Evolutionary conservation across 2,797 vertebrate species (phyloP).

Genomic region (Tauraco hartlaubi): DNA sequence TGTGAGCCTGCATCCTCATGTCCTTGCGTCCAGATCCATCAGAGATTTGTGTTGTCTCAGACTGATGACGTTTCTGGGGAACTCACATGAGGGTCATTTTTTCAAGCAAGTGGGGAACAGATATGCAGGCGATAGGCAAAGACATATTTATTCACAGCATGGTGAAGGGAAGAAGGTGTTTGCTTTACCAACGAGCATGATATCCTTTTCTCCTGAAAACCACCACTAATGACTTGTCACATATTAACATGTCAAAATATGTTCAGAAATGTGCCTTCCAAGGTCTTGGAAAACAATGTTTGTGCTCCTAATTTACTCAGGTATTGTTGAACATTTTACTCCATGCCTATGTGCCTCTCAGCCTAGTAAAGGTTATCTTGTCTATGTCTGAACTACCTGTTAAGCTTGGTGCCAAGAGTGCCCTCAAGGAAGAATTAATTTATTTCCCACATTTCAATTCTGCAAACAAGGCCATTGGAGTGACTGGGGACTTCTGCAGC

Average conservation of each 20-base stretch:
- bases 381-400: neutral
- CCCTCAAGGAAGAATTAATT: neutral
- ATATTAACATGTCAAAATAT: neutral
- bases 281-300: neutral
- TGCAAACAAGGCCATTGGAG: neutral
- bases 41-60: neutral
- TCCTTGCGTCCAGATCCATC: accelerated
- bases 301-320: neutral
- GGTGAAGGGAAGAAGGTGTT: neutral
- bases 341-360: neutral
- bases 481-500: neutral
- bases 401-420: neutral
- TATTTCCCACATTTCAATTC: neutral
- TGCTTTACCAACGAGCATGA: neutral
- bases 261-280: neutral
- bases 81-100: neutral
- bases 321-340: neutral
- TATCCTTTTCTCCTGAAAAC: neutral
- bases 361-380: neutral
- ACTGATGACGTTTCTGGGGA: neutral
- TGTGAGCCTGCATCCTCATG: neutral
- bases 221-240: neutral
- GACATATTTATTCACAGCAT: neutral
- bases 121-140: neutral
- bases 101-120: neutral